Evolutionary conservation across 2,888 invertebrate genomes (phyloP), one percentile per base, ranked within the genome.

Genomic region (Acutogordius australiensis): DNA sequence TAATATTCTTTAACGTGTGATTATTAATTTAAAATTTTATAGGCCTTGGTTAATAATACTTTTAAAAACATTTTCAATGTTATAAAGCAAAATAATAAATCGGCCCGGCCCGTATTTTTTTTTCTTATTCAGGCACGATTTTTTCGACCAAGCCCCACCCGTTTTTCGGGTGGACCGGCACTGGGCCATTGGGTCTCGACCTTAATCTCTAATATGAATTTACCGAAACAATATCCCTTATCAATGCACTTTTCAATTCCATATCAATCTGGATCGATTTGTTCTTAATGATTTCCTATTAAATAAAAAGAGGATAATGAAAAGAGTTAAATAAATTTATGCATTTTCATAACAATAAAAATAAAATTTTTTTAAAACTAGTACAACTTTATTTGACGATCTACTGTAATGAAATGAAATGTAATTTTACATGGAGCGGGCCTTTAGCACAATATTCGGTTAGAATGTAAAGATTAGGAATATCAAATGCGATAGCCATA

Each of bases 391-490:
- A 37, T 37, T 37, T n/a, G n/a, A n/a, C n/a, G n/a, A n/a, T n/a
- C n/a, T n/a, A n/a, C n/a, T n/a, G n/a, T n/a, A n/a, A n/a, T n/a
- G n/a, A 37, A 37, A 37, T 37, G 18, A 37, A 37, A 13, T 37
- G 8, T 18, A 37, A 51, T 26, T 21, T 23, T 51, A 51, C 51
- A n/a, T 51, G 72, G 57, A 90, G 74, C 30, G 84, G 86, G 37
- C 91, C 90, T 71, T 85, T 85, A 1, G 85, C 86, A 67, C 91
- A 94, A 70, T 91, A 94, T 72, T 97, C 97, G 0, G 86, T 90
- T 23, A 97, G 75, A 1, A 97, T 74, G 68, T 84, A 84, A 65
- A 81, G 80, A 64, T 75, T 68, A 0, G 85, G 82, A 0, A 78
- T 78, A 64, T 94, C 90, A 45, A 82, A 74, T 65, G 86, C 86